Evolutionary conservation across 2,888 invertebrate species (phyloP), one percentile per base, ranked within the genome.

Genomic region (Cactoblastis cactorum): DNA sequence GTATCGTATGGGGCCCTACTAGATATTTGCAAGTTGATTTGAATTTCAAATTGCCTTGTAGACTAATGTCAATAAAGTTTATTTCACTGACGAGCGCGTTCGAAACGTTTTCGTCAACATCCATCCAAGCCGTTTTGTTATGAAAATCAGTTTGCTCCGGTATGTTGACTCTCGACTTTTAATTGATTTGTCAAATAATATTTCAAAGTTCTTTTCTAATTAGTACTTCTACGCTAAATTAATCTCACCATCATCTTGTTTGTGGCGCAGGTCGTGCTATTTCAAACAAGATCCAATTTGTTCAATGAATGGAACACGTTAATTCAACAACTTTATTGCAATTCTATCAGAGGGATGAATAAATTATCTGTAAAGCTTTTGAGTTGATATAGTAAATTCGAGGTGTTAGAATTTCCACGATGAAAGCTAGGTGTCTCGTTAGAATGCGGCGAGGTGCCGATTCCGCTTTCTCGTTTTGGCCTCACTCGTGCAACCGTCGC

Each of bases 31-130:
- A 53, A 58, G 55, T 53, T 55, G 58, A 73, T 74, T 72, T 70
- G 63, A 63, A 64, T 58, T 69, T 60, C 64, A 64, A 68, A 68
- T 68, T 41, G 43, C 53, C 55, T 47, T 60, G 64, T 63, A 62
- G 59, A 53, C 56, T 52, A 53, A 64, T 65, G 59, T 63, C 62
- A 62, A 69, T 68, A 62, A 60, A 64, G 61, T 64, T 63, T 58
- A 62, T 66, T n/a, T 62, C 53, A 56, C 52, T 37, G 56, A 39
- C 55, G 48, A 51, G 54, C 50, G 50, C 41, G 55, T 53, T 38
- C 53, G 55, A 50, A 34, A 59, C 57, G 35, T 15, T 11, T 12
- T 11, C 32, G 33, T 18, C 41, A 19, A 46, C 22, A 18, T 33
- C 53, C 47, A 53, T 54, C 53, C 37, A 49, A 56, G 53, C 51